Percentiles rank a stretch among this genome's conserved stretches.
These are phyloP conservation scores for Xanthorhoe designata DNA, from an alignment of 2,888 invertebrate species.

Conservation along the genomic window DNA sequence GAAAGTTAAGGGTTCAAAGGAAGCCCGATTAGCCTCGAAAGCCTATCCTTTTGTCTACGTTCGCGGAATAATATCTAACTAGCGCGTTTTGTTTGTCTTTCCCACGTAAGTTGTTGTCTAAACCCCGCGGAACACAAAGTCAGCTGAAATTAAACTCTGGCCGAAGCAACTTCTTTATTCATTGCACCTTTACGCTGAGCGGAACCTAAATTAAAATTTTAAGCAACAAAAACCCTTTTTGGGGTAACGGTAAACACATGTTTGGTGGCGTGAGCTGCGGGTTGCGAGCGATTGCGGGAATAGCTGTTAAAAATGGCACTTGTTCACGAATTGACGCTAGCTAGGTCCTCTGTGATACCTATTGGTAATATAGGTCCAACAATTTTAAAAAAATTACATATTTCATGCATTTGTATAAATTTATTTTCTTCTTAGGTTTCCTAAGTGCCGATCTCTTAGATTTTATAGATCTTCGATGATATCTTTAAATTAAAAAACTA, in stretches of 20 bases:
- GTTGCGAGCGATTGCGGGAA: conserved; percentile 25
- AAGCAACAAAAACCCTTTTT: conserved; percentile 64
- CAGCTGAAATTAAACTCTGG: conserved; percentile 58
- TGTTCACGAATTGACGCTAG: background rate
- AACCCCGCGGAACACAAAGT: conserved; percentile 34
- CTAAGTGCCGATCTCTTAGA: no score
- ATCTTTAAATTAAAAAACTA: no score
- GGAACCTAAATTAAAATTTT: conserved; percentile 67
- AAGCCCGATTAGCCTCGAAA: conserved; percentile 35
- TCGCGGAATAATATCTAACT: conserved; percentile 34
- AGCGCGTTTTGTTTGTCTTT: conserved; percentile 37
- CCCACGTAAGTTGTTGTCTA: conserved; percentile 35
- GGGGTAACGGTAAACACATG: conserved; percentile 56
- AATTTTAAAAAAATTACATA: no score
- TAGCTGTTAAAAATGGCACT: background rate
- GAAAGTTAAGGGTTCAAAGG: conserved; percentile 35
- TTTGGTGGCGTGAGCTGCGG: conserved; percentile 39
- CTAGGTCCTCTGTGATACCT: background rate
- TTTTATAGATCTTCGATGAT: no score
- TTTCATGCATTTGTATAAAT: no score
- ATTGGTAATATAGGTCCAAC: background rate
- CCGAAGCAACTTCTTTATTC: conserved; percentile 63
- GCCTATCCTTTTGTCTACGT: conserved; percentile 31
- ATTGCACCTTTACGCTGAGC: conserved; percentile 57
- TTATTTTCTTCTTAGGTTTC: no score